These are phyloP conservation scores for Zaprionus davidi DNA, from an alignment of 1,140 invertebrate genomes.

Conservation along the genomic window DNA sequence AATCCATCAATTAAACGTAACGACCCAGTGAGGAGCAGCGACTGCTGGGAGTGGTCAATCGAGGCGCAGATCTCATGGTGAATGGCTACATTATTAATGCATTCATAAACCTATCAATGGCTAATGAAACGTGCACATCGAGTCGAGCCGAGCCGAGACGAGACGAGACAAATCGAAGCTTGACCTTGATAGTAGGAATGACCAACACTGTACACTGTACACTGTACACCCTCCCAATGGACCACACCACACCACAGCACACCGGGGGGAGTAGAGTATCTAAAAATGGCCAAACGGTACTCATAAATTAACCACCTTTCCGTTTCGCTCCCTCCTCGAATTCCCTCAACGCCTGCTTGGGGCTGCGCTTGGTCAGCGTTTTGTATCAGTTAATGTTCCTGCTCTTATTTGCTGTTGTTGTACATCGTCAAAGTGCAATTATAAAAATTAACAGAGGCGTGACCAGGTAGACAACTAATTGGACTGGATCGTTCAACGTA, in stretches of 20 bases:
- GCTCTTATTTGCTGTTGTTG: neutral
- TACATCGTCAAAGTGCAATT: slow-evolving; percentile 41
- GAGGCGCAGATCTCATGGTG: neutral
- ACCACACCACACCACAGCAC: neutral
- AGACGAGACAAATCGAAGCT: slow-evolving; percentile 15
- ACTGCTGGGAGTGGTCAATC: neutral
- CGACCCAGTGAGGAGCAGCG: neutral
- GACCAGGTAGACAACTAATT: slow-evolving; percentile 21
- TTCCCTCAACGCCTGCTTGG: neutral
- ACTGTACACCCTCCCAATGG: neutral
- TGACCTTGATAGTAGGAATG: slow-evolving; percentile 6
- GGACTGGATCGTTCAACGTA: neutral
- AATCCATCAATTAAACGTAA: slow-evolving; percentile 68
- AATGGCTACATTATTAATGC: slow-evolving; percentile 35
- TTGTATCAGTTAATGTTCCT: slow-evolving; percentile 1
- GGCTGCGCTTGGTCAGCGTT: slow-evolving; percentile 13
- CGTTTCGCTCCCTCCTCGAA: neutral
- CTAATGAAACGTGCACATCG: slow-evolving; percentile 48
- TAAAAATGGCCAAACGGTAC: neutral
- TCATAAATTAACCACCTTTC: slow-evolving; percentile 2
- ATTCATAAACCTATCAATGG: slow-evolving; percentile 60
- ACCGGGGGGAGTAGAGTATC: neutral
- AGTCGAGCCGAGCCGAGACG: neutral
- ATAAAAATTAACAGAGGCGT: slow-evolving; percentile 35
- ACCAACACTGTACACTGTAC: no score